Conservation (phyloP, 2,797 vertebrate species). For the Chiloscyllium punctatum region DNA sequence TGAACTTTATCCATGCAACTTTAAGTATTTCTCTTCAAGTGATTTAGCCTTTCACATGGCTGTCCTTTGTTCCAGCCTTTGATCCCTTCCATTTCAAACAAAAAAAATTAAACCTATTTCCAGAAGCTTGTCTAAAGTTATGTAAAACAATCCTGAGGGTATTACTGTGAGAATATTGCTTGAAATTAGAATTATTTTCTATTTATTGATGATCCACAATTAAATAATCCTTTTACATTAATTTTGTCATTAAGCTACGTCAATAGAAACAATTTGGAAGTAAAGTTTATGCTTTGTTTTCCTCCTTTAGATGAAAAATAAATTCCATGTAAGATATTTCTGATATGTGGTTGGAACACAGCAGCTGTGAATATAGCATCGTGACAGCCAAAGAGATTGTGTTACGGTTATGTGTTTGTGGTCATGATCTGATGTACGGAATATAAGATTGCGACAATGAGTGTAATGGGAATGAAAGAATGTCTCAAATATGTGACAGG, state of each 20-base stretch:
- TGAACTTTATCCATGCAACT: slow-evolving; percentile 63
- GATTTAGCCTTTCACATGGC: slow-evolving; percentile 79
- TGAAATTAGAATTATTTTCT: neutral
- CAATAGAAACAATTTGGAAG: neutral
- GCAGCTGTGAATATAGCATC: neutral
- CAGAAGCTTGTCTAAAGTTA: neutral
- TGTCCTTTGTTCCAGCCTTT: slow-evolving; percentile 64
- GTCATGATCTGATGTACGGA: neutral
- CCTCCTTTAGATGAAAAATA: neutral
- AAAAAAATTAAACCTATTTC: neutral
- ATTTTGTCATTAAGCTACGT: neutral
- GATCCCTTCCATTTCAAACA: slow-evolving; percentile 65
- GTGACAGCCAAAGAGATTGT: neutral
- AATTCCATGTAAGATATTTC: neutral
- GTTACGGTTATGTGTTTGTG: neutral
- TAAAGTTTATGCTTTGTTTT: neutral
- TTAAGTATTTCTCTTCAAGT: slow-evolving; percentile 70
- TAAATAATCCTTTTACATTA: neutral
- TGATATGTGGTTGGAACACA: neutral
- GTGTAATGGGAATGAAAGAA: neutral
- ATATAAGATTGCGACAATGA: neutral
- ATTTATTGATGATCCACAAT: neutral
- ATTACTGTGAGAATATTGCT: neutral
- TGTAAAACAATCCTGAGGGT: neutral
- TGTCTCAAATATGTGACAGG: neutral